Percentiles rank a stretch among this genome's conserved stretches.
phyloP scores from a whole-genome alignment of 2,797 vertebrate genomes.

The Martes flavigula region DNA sequence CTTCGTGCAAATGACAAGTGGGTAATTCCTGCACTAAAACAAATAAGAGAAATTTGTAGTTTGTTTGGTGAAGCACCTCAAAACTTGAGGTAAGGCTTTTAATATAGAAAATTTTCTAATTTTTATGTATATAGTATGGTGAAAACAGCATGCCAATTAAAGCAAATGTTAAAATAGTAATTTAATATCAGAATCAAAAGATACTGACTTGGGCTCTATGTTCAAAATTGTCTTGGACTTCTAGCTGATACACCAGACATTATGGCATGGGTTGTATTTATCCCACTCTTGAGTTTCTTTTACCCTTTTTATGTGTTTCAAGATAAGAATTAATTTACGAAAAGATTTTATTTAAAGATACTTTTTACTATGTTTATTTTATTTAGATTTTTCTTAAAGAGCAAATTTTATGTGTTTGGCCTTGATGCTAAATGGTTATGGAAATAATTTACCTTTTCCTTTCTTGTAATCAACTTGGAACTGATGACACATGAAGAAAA shows the following conservation, averaged over 20 bases:
- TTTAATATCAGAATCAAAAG: background rate
- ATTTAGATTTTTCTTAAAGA: background rate
- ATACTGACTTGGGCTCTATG: background rate
- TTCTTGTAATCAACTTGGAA: background rate
- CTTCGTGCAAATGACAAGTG: conserved; percentile 99
- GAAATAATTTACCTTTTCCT: background rate
- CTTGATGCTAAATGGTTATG: background rate
- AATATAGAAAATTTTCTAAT: background rate
- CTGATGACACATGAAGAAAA: background rate
- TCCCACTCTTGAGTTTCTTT: background rate
- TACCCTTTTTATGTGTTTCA: background rate
- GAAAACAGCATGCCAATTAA: background rate
- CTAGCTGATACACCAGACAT: background rate
- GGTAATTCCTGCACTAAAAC: conserved; percentile 99
- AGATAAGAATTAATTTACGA: background rate
- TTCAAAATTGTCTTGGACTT: background rate
- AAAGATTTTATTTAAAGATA: background rate
- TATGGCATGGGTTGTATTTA: background rate
- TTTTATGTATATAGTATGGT: background rate
- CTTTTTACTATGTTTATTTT: background rate
- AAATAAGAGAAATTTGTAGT: conserved; percentile 99
- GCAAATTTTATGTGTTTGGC: background rate
- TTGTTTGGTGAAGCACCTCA: conserved; percentile 99
- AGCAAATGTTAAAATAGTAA: background rate
- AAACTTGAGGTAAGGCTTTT: conserved; percentile 93